Base-by-base conservation (phyloP, 2,113 vertebrate species). In the Sylvietta virens region DNA sequence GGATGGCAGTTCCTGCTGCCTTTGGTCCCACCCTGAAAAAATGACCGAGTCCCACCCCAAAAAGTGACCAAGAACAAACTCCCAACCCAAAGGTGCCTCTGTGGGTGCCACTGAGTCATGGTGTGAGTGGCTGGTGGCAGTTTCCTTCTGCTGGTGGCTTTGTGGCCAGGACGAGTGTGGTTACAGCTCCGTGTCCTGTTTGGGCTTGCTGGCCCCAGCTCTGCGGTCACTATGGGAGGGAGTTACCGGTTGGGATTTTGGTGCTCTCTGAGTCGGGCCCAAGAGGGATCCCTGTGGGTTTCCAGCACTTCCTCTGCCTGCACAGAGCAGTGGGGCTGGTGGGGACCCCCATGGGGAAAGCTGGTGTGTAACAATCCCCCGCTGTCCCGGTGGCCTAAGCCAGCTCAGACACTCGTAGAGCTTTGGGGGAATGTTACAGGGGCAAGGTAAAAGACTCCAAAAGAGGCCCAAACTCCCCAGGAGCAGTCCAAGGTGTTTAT, bases 91-190 rank as follows among this genome's bases (percentile, higher is more conserved):
- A 72, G 20, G 35, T 22, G 37, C 57, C 70, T 82, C 87, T 8
- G 2, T 71, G 23, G 30, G 62, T 13, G 87, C 70, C 3, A 2
- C 2, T 91, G 94, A 91, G 91, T 94, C 88, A 42, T 2, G 2
- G 10, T 1, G 26, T 33, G 53, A 86, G 42, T 20, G 48, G 50
- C 67, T 58, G 62, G 8, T 53, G 88, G 35, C 60, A 35, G 51
- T 85, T 95, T 77, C 33, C 6, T 73, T 45, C 69, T 2, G 2
- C 60, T 71, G 28, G 45, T 42, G 40, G n/a, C 54, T 74, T 35
- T 3, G 3, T 3, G 15, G 51, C 58, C 6, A 3, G 31, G 51
- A 78, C 0, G 19, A 90, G 27, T 2, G 44, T 0, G 33, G 53
- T 71, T 23, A 18, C 37, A 26, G 78, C 65, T 64, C 77, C 0